phyloP scores from a whole-genome alignment of 2,888 invertebrate genomes.

The Stratiomys singularior region DNA sequence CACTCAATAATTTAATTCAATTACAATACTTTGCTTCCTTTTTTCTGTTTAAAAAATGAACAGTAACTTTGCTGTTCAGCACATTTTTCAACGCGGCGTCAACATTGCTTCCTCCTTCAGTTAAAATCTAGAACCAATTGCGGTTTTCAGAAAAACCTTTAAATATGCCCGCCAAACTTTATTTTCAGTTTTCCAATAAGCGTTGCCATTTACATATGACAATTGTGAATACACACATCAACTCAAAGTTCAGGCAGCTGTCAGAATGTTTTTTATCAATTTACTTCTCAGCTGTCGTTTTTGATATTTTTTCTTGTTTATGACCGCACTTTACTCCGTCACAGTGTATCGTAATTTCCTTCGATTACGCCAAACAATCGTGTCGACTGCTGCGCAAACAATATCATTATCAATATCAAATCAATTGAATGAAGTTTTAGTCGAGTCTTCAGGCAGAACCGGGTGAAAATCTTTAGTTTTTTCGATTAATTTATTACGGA shows the following conservation, averaged over 20 bases:
- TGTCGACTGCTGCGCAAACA: neutral
- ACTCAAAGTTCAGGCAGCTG: neutral
- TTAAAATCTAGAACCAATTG: no score
- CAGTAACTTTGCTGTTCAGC: no score
- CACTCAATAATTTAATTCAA: no score
- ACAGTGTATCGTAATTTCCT: neutral
- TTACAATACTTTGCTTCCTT: no score
- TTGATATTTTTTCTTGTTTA: slow-evolving; percentile 41
- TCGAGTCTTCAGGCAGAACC: neutral
- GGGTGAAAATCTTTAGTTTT: neutral
- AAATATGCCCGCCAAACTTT: no score
- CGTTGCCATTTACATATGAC: neutral
- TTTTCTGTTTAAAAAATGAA: no score
- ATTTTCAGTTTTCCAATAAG: no score
- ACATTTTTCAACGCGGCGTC: no score
- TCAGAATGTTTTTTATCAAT: slow-evolving; percentile 40
- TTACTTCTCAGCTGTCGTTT: slow-evolving; percentile 38
- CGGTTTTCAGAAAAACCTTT: no score
- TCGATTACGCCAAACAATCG: neutral
- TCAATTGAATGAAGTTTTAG: neutral
- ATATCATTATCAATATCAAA: neutral
- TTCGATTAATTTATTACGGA: neutral
- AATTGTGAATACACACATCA: slow-evolving; percentile 28
- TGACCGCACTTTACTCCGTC: slow-evolving; percentile 12
- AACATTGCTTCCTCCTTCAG: no score